Evolutionary conservation across 2,797 vertebrate genomes (phyloP).

Genomic region (Protonibea diacanthus): DNA sequence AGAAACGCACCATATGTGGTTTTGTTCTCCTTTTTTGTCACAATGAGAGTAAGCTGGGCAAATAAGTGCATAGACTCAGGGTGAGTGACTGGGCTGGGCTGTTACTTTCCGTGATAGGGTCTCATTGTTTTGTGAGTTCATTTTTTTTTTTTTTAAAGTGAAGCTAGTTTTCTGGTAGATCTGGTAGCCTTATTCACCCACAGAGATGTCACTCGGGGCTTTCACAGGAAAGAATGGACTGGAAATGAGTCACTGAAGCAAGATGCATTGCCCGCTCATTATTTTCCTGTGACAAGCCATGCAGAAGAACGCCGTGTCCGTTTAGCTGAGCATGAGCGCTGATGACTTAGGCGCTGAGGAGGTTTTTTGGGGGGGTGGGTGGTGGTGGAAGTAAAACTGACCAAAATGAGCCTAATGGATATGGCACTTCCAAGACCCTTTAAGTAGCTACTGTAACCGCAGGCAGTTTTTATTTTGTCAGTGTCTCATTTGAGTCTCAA

Average conservation of each 20-base stretch:
- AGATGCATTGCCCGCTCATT: slow-evolving; percentile 54
- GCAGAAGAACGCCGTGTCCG: slow-evolving; percentile 43
- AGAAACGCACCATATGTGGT: slow-evolving; percentile 31
- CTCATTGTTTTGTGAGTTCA: slow-evolving; percentile 30
- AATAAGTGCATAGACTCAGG: slow-evolving; percentile 68
- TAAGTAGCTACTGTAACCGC: slow-evolving; percentile 55
- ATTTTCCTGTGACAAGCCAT: slow-evolving; percentile 47
- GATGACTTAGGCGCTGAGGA: slow-evolving; percentile 31
- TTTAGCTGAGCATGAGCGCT: slow-evolving; percentile 41
- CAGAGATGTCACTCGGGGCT: slow-evolving; percentile 54
- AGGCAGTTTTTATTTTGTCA: slow-evolving; percentile 52
- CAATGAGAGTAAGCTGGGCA: slow-evolving; percentile 34
- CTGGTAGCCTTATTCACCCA: slow-evolving; percentile 54
- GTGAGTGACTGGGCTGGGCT: slow-evolving; percentile 47
- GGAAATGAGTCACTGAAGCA: slow-evolving; percentile 53
- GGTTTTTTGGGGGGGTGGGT: slow-evolving; percentile 7
- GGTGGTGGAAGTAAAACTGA: slow-evolving; percentile 25
- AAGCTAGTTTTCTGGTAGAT: slow-evolving; percentile 61
- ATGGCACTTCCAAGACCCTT: slow-evolving; percentile 43
- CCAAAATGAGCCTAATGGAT: slow-evolving; percentile 54
- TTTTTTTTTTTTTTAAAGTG: slow-evolving; percentile 8
- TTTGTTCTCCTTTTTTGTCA: slow-evolving; percentile 38
- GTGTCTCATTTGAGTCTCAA: slow-evolving; percentile 52
- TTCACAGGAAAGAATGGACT: slow-evolving; percentile 48
- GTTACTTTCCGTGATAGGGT: slow-evolving; percentile 54